Evolutionary conservation across 2,113 vertebrate species (phyloP).

Genomic region (Struthio camelus): DNA sequence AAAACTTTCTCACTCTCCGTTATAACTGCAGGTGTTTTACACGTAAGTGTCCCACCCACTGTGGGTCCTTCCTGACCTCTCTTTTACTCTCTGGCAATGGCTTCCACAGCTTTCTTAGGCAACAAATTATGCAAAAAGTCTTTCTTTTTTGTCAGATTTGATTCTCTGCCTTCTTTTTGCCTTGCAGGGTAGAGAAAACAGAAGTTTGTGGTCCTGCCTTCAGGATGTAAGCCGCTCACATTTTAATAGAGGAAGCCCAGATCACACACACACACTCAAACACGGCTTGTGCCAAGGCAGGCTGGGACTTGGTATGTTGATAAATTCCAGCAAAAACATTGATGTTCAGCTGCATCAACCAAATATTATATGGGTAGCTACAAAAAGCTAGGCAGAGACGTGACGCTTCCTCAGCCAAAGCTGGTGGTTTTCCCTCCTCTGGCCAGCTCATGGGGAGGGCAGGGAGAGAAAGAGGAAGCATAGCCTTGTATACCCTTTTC

Average conservation of each 20-base stretch:
- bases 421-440: background rate
- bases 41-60: rapidly evolving
- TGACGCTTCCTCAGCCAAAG: background rate
- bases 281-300: background rate
- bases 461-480: background rate
- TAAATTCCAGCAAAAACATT: background rate
- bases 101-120: too few relatives aligned
- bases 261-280: background rate
- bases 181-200: background rate
- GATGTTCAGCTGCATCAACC: background rate
- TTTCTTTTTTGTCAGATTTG: background rate
- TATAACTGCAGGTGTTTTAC: background rate
- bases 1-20: rapidly evolving
- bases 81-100: background rate
- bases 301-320: background rate
- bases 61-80: background rate
- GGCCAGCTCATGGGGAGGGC: rapidly evolving
- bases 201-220: background rate
- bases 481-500: background rate
- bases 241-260: background rate
- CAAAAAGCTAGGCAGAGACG: background rate
- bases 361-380: background rate
- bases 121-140: background rate
- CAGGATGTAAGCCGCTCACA: background rate
- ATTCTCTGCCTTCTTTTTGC: background rate